Evolutionary conservation across 2,797 vertebrate species (phyloP), one percentile per base, ranked within the genome.

Genomic region (Cyclopterus lumpus): DNA sequence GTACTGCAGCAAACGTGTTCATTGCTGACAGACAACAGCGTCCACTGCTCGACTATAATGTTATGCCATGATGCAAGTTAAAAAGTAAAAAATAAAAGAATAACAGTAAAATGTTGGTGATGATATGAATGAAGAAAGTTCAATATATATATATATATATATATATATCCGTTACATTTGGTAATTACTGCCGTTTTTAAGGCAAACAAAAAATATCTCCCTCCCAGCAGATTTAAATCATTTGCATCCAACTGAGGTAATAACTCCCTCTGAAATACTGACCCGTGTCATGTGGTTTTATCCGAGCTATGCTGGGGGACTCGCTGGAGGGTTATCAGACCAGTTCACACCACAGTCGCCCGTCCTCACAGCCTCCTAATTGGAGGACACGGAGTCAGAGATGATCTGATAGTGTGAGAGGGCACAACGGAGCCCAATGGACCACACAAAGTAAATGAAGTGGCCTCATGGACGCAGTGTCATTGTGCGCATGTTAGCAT

Each of bases 351-450:
- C 62, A 63, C 67, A 62, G 14, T 36, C 20, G 57, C 3, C 11
- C 12, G 22, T 60, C n/a, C 14, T 15, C 40, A 20, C 60, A 63
- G 2, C 28, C 14, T 58, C 24, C 60, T 82, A 78, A 80, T 82
- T 80, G 67, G 79, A 57, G 70, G 62, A 36, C 71, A 65, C 73
- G 77, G 71, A 60, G 63, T 75, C 55, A 18, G 66, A 79, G 79
- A 81, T 81, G 71, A 74, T 81, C 58, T 61, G 75, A 77, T 64
- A 14, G 62, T 71, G 75, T 66, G 73, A 75, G 71, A 63, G 63
- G 51, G 46, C 11, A 10, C 36, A 20, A 14, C 2, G 3, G 51
- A 67, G 68, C 14, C n/a, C 4, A 57, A 38, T 1, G 16, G 59
- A 60, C 59, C 53, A 65, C 51, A 62, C n/a, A 22, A 5, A 32